Evolutionary conservation across 1,140 invertebrate genomes (phyloP).

Genomic region (Hypsibius dujardini): DNA sequence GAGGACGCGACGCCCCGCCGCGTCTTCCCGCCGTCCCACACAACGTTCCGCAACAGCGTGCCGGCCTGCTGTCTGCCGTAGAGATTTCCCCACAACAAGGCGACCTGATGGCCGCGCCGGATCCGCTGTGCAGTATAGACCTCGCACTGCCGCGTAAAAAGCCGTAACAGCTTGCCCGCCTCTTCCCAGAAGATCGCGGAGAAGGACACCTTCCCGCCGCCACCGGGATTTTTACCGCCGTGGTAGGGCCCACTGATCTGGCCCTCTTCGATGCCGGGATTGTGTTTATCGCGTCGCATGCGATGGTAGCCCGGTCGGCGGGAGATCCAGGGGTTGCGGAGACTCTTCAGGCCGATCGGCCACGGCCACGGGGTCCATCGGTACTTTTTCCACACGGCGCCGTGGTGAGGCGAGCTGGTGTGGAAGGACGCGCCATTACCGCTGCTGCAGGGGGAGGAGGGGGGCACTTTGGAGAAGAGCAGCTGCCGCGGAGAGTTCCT

Average conservation of each 20-base stretch:
- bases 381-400: not conserved
- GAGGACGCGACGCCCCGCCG: not conserved
- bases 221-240: not conserved
- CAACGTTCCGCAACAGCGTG: not conserved
- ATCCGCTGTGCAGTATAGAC: not conserved
- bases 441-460: not conserved
- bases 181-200: not conserved
- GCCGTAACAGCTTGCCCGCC: not conserved
- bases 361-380: not conserved
- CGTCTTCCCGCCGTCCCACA: not conserved
- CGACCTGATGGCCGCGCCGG: not conserved
- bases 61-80: not conserved
- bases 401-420: not conserved
- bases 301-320: not conserved
- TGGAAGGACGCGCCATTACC: not conserved
- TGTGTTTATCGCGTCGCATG: not conserved
- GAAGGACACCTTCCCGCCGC: not conserved
- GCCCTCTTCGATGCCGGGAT: not conserved
- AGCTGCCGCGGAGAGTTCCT: not conserved
- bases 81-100: not conserved
- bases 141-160: constrained; percentile 9
- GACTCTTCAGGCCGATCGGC: not conserved
- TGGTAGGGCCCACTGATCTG: not conserved
- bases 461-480: not conserved
- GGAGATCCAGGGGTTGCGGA: not conserved